Evolutionary conservation across 2,888 invertebrate species (phyloP), one percentile per base, ranked within the genome.

Genomic region (Norana najaformis): DNA sequence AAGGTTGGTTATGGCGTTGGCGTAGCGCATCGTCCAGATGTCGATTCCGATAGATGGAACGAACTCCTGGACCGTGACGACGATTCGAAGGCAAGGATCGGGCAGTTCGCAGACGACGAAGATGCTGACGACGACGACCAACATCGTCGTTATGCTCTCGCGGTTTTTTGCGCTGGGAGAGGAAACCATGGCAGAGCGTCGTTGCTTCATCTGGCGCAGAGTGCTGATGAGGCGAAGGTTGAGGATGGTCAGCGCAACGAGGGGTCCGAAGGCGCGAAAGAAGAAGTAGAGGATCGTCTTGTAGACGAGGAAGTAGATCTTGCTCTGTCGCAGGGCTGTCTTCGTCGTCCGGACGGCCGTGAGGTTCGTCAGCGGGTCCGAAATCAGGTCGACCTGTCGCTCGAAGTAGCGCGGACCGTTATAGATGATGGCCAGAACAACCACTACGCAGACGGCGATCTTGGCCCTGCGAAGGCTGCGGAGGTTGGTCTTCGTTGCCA

Each of bases 401-500:
- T 92, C 92, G 88, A 92, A 92, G 90, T 91, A 91, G 13, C 92
- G 90, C 4, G 92, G 92, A 23, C 92, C 90, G 91, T 92, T 92
- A 90, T 92, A 92, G 34, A 92, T 23, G 16, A 92, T 83, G 30
- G 92, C 92, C 18, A 92, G 69, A 5, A 92, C 88, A 85, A 91
- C 89, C 35, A 91, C 36, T 39, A 88, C 85, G n/a, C 90, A 89
- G 41, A 91, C 91, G n/a, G 91, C 53, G 36, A 89, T 18, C 89
- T 91, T 92, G 53, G 92, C 92, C 13, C 91, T 82, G 89, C 91
- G 88, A 34, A 91, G 83, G 41, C 90, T 90, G 23, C 92, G 90
- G 36, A 91, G 90, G 38, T 91, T 90, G 34, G 89, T 91, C 88
- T 90, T 89, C 37, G 91, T 90, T 6, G 92, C 92, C 88, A 90